Conservation (phyloP, 2,113 vertebrate genomes). For the Andinoacara biseriatus region DNA sequence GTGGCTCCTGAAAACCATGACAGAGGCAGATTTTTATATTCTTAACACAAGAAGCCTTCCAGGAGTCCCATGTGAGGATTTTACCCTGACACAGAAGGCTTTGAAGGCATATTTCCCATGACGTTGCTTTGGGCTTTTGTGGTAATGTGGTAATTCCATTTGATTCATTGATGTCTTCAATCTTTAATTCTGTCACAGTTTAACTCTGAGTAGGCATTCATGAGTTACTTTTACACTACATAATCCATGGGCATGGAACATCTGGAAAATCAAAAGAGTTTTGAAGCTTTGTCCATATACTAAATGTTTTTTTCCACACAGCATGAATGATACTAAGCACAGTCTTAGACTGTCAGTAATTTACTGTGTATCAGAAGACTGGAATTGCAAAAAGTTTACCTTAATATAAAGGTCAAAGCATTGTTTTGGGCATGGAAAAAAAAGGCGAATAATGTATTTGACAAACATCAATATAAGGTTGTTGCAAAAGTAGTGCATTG, state of each 20-base stretch:
- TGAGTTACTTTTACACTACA: not conserved
- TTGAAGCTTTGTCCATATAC: not conserved
- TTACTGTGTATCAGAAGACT: not conserved
- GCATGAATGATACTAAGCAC: no score
- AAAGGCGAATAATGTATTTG: no score
- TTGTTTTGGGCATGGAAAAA: not conserved
- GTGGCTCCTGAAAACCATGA: constrained; percentile 71
- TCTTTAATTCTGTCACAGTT: not conserved
- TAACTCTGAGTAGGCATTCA: not conserved
- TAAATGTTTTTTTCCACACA: no score
- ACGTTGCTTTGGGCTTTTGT: constrained; percentile 27
- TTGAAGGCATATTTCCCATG: constrained; percentile 34
- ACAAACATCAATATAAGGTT: no score
- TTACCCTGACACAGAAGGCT: constrained; percentile 29
- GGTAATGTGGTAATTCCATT: constrained; percentile 25
- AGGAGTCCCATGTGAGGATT: constrained; percentile 42
- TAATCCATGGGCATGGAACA: not conserved
- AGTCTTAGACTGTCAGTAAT: not conserved
- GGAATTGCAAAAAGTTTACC: not conserved
- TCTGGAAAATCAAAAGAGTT: not conserved
- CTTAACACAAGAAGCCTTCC: constrained; percentile 29
- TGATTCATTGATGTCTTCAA: constrained; percentile 24
- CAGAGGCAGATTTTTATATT: constrained; percentile 59
- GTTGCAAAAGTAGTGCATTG: no score
- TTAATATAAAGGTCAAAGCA: not conserved